Percentiles rank a stretch among this genome's conserved stretches.
Evolutionary conservation across 1,140 invertebrate genomes (phyloP).

Genomic region (Drosophila baimaii): DNA sequence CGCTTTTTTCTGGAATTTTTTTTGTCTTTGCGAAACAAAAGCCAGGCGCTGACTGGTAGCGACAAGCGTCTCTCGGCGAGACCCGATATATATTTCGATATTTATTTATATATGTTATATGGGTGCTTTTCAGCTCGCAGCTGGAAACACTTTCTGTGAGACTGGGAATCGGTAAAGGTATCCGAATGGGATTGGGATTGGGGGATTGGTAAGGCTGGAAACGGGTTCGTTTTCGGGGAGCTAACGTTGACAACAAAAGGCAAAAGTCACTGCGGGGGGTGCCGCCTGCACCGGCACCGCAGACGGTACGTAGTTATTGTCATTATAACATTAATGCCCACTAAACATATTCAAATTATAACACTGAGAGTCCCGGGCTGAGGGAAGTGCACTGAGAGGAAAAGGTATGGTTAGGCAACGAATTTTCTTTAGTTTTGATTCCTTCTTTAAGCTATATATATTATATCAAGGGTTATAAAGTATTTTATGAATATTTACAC

Average conservation of each 20-base stretch:
- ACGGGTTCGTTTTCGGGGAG: slow-evolving; percentile 36
- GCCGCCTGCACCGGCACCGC: slow-evolving; percentile 63
- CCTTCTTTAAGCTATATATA: neutral
- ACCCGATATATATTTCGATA: slow-evolving; percentile 71
- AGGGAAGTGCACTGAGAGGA: neutral
- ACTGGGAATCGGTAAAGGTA: slow-evolving; percentile 8
- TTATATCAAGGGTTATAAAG: neutral
- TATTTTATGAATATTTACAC: neutral
- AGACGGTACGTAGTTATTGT: slow-evolving; percentile 80
- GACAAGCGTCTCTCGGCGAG: slow-evolving; percentile 74
- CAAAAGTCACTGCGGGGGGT: slow-evolving; percentile 80
- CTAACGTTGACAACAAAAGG: slow-evolving; percentile 80
- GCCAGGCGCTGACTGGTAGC: slow-evolving; percentile 77
- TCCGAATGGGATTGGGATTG: slow-evolving; percentile 34
- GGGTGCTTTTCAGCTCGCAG: slow-evolving; percentile 58
- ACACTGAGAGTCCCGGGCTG: slow-evolving; percentile 53
- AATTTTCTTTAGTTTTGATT: no score
- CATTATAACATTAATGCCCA: slow-evolving; percentile 83
- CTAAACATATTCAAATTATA: slow-evolving; percentile 83
- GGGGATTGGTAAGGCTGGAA: slow-evolving; percentile 3
- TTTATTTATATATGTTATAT: slow-evolving; percentile 77
- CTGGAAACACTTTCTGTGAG: slow-evolving; percentile 60
- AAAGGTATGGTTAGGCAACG: neutral
- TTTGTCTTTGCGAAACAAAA: slow-evolving; percentile 62
- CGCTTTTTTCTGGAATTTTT: slow-evolving; percentile 35